Evolutionary conservation across 2,113 vertebrate genomes (phyloP), one percentile per base, ranked within the genome.

Genomic region (Holacanthus passer): DNA sequence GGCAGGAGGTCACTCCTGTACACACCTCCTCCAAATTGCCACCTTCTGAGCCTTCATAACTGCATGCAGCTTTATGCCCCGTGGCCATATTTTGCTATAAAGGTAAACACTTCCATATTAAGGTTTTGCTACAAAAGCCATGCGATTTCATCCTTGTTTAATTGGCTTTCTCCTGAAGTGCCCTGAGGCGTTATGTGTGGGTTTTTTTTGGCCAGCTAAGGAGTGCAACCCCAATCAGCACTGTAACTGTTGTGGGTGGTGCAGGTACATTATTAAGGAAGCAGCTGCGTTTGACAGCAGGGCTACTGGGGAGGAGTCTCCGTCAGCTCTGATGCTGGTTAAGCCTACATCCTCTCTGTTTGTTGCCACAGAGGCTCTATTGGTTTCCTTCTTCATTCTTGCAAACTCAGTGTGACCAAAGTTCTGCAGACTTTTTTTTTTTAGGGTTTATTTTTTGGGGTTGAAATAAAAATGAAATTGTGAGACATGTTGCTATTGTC

Each of bases 181-280:
- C 82, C 90, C 75, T 8, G 75, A 86, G 87, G 90, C 77, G 7
- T 81, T n/a, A 2, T 73, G 55, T 43, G 56, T 50, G 59, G 5
- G 9, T 50, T 65, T 22, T 32, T n/a, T 45, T 59, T 9, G 22
- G 14, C 64, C 82, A 74, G 60, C 56, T 17, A 14, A 45, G 73
- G 58, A 56, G 55, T 10, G 14, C 7, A 47, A 69, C 68, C 77
- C 35, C 19, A 37, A 63, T 64, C 32, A 35, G 39, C 70, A 37
- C 24, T 27, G 59, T 20, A n/a, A 12, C 48, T 37, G n/a, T 56
- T 60, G 68, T 8, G 53, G 48, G 73, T 50, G 22, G 29, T 55
- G 39, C 17, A n/a, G 59, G 17, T 74, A 32, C 37, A 71, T 66
- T 75, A 79, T 81, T 66, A 71, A 43, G 16, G n/a, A 50, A 79